Conservation (phyloP, 2,113 vertebrate genomes). For the Pelusios castaneus region DNA sequence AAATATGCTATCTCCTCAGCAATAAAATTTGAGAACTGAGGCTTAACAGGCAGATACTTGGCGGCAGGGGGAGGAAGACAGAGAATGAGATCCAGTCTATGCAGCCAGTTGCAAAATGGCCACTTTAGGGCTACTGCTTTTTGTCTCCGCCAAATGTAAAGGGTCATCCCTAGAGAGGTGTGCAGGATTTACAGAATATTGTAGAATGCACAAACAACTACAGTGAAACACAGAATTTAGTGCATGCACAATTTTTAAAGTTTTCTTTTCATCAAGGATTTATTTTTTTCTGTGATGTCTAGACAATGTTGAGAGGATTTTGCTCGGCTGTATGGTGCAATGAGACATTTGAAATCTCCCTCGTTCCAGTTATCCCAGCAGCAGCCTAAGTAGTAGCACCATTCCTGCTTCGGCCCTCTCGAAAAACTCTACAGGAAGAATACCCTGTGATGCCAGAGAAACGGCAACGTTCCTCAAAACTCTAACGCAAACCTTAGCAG, state of each 20-base stretch:
- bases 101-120: background rate
- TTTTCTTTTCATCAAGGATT: background rate
- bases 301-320: background rate
- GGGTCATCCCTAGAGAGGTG: background rate
- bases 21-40: background rate
- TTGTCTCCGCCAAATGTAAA: background rate
- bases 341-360: background rate
- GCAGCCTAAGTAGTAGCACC: rapidly evolving
- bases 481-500: background rate
- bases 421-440: background rate
- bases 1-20: background rate
- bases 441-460: background rate
- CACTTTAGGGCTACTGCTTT: rapidly evolving
- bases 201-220: background rate
- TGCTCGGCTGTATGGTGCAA: background rate
- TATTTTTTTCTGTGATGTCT: background rate
- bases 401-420: background rate
- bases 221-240: background rate
- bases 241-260: background rate
- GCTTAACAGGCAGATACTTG: background rate
- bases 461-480: background rate
- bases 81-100: background rate
- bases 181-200: background rate
- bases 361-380: background rate
- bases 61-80: rapidly evolving